Conservation (phyloP, 2,797 vertebrate species). For the Aulostomus chinensis region DNA sequence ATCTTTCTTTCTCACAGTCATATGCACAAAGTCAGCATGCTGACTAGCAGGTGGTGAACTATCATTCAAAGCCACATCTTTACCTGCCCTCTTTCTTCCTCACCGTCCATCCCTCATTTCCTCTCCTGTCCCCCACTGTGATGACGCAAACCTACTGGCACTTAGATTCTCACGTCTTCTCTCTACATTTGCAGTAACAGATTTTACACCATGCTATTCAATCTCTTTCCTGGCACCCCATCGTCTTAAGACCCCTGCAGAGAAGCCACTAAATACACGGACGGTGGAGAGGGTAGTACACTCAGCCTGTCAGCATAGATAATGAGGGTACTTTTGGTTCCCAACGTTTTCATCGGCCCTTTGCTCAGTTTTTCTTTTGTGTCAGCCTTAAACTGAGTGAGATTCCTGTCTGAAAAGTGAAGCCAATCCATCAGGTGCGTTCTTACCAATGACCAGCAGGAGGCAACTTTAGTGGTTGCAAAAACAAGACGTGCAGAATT, state of each 20-base stretch:
- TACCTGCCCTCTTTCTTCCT: slow-evolving; percentile 27
- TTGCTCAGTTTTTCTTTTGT: slow-evolving; percentile 17
- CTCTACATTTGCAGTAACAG: slow-evolving; percentile 66
- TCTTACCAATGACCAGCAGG: too few relatives aligned
- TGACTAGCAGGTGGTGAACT: slow-evolving; percentile 63
- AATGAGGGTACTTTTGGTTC: slow-evolving; percentile 32
- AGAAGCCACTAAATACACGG: slow-evolving; percentile 57
- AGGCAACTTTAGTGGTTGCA: too few relatives aligned
- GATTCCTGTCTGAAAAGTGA: too few relatives aligned
- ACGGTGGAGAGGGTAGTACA: slow-evolving; percentile 24
- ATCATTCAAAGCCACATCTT: slow-evolving; percentile 53
- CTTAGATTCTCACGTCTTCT: slow-evolving; percentile 75
- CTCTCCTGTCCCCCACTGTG: slow-evolving; percentile 56
- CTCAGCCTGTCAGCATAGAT: slow-evolving; percentile 35
- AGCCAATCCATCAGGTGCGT: too few relatives aligned
- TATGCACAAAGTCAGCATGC: slow-evolving; percentile 47
- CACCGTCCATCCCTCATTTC: slow-evolving; percentile 36
- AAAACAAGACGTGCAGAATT: too few relatives aligned
- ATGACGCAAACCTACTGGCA: slow-evolving; percentile 66
- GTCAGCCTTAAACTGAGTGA: slow-evolving; percentile 11
- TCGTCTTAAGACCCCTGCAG: slow-evolving; percentile 63
- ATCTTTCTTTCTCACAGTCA: slow-evolving; percentile 31
- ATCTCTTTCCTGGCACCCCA: slow-evolving; percentile 49
- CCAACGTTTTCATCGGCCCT: slow-evolving; percentile 23
- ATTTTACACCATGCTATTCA: slow-evolving; percentile 65